Evolutionary conservation across 2,113 vertebrate genomes (phyloP).

Genomic region (Leptobrachium leishanense): DNA sequence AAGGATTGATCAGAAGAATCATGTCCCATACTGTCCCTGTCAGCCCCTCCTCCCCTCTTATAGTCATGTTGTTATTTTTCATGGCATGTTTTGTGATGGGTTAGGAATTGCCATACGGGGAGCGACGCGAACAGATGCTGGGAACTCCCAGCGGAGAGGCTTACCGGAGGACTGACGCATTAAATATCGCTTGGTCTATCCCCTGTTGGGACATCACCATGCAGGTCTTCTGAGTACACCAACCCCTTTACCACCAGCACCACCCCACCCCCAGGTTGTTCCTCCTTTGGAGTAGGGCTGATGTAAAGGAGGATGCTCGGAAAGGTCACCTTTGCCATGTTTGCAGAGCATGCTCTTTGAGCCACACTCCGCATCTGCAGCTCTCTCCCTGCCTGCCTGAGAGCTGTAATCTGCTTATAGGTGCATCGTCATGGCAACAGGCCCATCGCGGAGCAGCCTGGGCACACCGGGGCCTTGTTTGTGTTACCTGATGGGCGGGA

Average conservation of each 20-base stretch:
- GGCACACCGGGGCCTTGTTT: conserved; percentile 64
- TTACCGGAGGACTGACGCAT: conserved; percentile 17
- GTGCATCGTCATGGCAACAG: conserved; percentile 69
- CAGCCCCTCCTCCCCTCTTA: not conserved
- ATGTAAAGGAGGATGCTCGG: conserved; percentile 41
- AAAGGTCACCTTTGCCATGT: conserved; percentile 48
- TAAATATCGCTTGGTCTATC: conserved; percentile 14
- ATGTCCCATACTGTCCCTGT: conserved; percentile 1
- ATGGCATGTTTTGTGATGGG: conserved; percentile 28
- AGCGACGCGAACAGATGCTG: conserved; percentile 39
- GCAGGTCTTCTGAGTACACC: not conserved
- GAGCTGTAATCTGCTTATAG: conserved; percentile 59
- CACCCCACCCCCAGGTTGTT: conserved; percentile 2
- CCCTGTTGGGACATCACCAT: conserved; percentile 17
- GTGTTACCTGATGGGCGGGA: conserved; percentile 55
- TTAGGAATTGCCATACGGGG: conserved; percentile 29
- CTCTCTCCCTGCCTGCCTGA: conserved; percentile 58
- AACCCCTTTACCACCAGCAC: not conserved
- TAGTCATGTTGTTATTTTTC: not conserved
- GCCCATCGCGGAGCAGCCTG: conserved; percentile 57
- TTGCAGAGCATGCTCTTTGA: conserved; percentile 42
- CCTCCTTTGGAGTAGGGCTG: conserved; percentile 14
- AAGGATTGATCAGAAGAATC: not conserved
- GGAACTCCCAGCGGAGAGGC: not conserved
- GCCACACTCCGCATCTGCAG: conserved; percentile 40